Conservation (phyloP, 2,113 vertebrate species). For the Crotalus horridus region DNA sequence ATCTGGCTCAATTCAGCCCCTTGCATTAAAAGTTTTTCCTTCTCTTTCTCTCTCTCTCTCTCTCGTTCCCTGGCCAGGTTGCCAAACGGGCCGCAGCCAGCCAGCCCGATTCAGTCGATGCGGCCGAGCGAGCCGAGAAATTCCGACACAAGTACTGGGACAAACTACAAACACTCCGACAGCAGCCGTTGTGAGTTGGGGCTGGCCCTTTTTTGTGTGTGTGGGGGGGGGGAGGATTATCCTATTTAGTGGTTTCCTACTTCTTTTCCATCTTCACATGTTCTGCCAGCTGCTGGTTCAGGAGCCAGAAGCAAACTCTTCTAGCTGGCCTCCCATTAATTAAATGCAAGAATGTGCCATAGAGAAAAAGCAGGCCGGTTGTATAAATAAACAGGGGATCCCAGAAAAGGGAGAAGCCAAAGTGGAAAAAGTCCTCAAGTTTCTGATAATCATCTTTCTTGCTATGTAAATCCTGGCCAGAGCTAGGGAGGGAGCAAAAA, state of each 20-base stretch:
- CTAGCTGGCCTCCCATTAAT: background rate
- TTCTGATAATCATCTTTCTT: background rate
- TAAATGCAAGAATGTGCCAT: background rate
- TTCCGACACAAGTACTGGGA: constrained; percentile 94
- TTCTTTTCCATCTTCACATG: background rate
- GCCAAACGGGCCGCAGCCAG: constrained; percentile 93
- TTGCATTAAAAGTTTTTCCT: background rate
- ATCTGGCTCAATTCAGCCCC: background rate
- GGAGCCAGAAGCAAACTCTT: background rate
- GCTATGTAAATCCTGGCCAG: background rate
- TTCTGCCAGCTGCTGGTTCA: background rate
- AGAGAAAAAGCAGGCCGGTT: background rate
- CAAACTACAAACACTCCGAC: constrained; percentile 90
- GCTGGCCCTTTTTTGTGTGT: background rate
- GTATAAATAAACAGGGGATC: background rate
- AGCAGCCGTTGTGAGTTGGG: constrained; percentile 90
- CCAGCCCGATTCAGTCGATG: constrained; percentile 82
- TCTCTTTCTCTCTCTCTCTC: too few species aligned
- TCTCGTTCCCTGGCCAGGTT: constrained; percentile 71
- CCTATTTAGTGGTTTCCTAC: background rate
- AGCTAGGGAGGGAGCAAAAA: background rate
- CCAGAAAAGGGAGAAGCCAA: background rate
- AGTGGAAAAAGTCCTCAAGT: background rate
- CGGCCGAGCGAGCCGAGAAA: constrained; percentile 83
- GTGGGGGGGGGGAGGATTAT: too few species aligned